These are phyloP conservation scores for Nematopogon swammerdamellus DNA, from an alignment of 2,888 invertebrate species.

Conservation along the genomic window DNA sequence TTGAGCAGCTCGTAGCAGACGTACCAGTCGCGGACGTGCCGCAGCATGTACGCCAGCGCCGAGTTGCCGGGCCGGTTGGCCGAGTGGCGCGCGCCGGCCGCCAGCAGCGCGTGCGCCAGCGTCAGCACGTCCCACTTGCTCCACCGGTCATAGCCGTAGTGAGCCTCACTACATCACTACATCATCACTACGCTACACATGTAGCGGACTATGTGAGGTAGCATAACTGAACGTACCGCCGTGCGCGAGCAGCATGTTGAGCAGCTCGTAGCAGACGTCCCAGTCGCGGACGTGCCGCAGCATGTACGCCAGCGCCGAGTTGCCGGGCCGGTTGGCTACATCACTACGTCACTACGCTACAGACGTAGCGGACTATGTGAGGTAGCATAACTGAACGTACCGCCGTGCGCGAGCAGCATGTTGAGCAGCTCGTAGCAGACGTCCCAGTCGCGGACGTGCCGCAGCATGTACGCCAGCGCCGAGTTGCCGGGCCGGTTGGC, in stretches of 20 bases:
- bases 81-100: conserved; percentile 63
- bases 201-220: too few relatives aligned
- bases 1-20: conserved; percentile 58
- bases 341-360: too few relatives aligned
- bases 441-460: conserved; percentile 69
- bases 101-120: conserved; percentile 59
- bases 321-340: too few relatives aligned
- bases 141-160: conserved; percentile 65
- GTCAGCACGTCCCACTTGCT: conserved; percentile 73
- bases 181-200: too few relatives aligned
- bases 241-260: too few relatives aligned
- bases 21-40: conserved; percentile 69
- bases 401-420: conserved; percentile 58
- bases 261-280: neutral
- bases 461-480: conserved; percentile 66
- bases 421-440: conserved; percentile 58
- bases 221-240: too few relatives aligned
- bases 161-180: too few relatives aligned
- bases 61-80: conserved; percentile 69
- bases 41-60: conserved; percentile 66
- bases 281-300: too few relatives aligned
- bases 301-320: too few relatives aligned
- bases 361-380: too few relatives aligned
- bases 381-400: too few relatives aligned
- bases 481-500: conserved; percentile 69